phyloP scores from a whole-genome alignment of 2,113 vertebrate genomes.

The Tachysurus fulvidraco region DNA sequence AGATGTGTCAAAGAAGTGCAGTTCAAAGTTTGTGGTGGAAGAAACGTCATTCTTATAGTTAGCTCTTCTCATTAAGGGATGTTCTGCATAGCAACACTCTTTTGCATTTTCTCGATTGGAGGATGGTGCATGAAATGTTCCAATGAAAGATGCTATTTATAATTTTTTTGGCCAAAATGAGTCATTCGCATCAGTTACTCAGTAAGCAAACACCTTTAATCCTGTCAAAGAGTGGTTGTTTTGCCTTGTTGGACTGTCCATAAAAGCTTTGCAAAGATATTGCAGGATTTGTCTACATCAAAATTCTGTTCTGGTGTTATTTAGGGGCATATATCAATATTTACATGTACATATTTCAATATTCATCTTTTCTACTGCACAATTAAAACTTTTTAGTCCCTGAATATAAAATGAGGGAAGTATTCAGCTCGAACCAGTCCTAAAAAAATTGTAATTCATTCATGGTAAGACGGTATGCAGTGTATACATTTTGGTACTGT shows the following conservation, averaged over 20 bases:
- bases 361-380: neutral
- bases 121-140: neutral
- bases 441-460: conserved; percentile 44
- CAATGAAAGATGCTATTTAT: neutral
- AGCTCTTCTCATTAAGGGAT: neutral
- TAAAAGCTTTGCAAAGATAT: neutral
- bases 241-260: neutral
- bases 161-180: neutral
- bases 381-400: neutral
- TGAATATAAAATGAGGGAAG: conserved; percentile 5
- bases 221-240: neutral
- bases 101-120: neutral
- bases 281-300: neutral
- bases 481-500: neutral
- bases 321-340: neutral
- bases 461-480: conserved; percentile 11
- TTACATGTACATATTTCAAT: conserved; percentile 21
- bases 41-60: neutral
- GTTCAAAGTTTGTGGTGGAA: neutral
- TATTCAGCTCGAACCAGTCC: conserved; percentile 9
- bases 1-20: neutral
- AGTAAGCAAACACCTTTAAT: neutral
- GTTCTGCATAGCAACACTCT: neutral
- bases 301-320: neutral
- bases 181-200: neutral